These are phyloP conservation scores for Halcyon badia DNA, from an alignment of 2,797 vertebrate species.

Conservation along the genomic window DNA sequence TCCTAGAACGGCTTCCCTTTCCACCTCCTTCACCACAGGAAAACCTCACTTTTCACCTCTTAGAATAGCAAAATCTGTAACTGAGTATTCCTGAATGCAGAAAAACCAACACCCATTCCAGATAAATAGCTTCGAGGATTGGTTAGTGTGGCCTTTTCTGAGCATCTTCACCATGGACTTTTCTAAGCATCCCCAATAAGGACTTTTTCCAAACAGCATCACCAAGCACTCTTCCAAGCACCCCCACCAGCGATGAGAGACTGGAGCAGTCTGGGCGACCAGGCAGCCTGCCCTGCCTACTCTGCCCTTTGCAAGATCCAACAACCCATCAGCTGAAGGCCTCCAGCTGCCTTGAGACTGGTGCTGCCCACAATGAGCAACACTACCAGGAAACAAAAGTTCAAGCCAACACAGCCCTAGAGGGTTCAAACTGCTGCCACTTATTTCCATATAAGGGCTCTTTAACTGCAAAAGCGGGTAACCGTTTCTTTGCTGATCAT, in stretches of 20 bases:
- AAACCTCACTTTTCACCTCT: neutral
- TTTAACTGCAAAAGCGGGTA: neutral
- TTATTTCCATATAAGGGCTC: neutral
- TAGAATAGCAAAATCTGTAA: neutral
- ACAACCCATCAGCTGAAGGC: neutral
- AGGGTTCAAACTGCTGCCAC: neutral
- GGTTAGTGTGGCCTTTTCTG: neutral
- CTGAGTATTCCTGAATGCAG: neutral
- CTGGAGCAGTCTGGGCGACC: neutral
- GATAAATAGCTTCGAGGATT: neutral
- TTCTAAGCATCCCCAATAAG: neutral
- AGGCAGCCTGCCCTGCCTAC: neutral
- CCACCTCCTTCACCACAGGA: neutral
- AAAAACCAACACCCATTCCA: neutral
- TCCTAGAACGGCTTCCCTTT: neutral
- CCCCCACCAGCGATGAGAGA: fast-evolving
- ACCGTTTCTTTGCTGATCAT: neutral
- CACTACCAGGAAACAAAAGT: neutral
- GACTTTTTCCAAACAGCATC: neutral
- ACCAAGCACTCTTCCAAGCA: neutral
- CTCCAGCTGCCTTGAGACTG: neutral
- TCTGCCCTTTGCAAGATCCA: neutral
- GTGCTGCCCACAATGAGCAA: neutral
- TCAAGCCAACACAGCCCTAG: neutral
- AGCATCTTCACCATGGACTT: neutral